Evolutionary conservation across 1,140 invertebrate species (phyloP), one percentile per base, ranked within the genome.

Genomic region (Drosophila azteca): DNA sequence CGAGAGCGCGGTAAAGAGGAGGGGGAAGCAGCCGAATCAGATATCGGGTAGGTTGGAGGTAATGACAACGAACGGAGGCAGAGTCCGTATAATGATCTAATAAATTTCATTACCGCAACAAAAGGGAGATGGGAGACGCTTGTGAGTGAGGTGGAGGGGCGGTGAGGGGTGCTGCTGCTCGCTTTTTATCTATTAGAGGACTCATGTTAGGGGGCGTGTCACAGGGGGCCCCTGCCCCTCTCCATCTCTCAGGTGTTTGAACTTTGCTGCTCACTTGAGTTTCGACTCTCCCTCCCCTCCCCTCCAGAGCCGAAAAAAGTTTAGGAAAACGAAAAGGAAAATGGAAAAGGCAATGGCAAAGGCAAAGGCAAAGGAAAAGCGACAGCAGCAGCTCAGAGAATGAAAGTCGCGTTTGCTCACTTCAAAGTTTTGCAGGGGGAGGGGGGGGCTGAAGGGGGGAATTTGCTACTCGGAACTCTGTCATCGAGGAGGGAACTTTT

Each of bases 21-120:
- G n/a, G 8, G 0, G 20, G 15, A 20, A 4, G 24, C 50, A 20
- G 50, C 5, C 7, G 26, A 53, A 20, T 53, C 51, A 53, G 51
- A 6, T 39, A 39, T 26, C 20, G 50, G 9, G 6, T 15, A 6
- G 50, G 22, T 43, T 39, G 11, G 11, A 39, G 35, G 35, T 13
- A 39, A 39, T 39, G 35, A 39, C 35, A 39, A 39, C 35, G 35
- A 39, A 50, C 63, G 58, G 39, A 63, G 75, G 75, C 83, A 73
- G 78, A 73, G 73, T 68, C 35, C 35, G 75, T 79, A 88, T 88
- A 87, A 87, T 87, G 82, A 82, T 87, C 83, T 87, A 87, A 87
- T 87, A 88, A 87, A 87, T 88, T 87, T 87, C 82, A 87, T 87
- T 87, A 87, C 82, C 82, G 61, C 82, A 68, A 75, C 43, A 57